A percentile compares a stretch with the other conserved stretches of the same genome.
phyloP scores from a whole-genome alignment of 2,113 vertebrate species.

The Cygnus buccinator region DNA sequence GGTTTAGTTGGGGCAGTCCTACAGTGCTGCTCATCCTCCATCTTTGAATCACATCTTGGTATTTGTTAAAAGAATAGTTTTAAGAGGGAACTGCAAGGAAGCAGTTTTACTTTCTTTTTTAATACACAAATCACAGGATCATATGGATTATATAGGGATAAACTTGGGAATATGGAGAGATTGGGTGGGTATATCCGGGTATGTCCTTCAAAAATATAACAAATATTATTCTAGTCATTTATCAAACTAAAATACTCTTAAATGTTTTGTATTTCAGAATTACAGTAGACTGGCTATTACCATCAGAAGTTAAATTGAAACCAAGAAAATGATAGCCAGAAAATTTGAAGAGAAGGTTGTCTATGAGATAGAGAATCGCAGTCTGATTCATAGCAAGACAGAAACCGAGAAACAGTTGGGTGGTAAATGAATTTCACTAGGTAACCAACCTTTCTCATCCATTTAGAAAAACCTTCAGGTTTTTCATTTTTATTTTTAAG shows the following conservation, averaged over 20 bases:
- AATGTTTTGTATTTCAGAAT: neutral
- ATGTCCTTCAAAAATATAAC: neutral
- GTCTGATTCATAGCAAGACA: neutral
- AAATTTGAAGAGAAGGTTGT: neutral
- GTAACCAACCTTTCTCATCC: neutral
- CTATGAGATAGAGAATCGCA: neutral
- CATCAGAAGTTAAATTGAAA: neutral
- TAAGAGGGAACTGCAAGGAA: neutral
- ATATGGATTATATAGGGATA: neutral
- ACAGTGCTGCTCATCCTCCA: neutral
- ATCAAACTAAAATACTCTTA: neutral
- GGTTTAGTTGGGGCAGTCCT: neutral
- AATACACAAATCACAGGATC: neutral
- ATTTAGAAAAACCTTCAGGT: slow-evolving; percentile 23
- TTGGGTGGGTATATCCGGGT: neutral
- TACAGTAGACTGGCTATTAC: neutral
- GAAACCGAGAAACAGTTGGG: neutral
- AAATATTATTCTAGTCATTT: neutral
- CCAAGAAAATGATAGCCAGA: neutral
- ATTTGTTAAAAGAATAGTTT: neutral
- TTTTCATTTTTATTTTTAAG: slow-evolving; percentile 43
- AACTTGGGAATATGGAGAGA: neutral
- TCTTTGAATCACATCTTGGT: neutral
- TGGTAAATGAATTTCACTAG: slow-evolving; percentile 10
- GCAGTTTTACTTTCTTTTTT: neutral